phyloP scores from a whole-genome alignment of 2,113 vertebrate species.

The Dromas ardeola region DNA sequence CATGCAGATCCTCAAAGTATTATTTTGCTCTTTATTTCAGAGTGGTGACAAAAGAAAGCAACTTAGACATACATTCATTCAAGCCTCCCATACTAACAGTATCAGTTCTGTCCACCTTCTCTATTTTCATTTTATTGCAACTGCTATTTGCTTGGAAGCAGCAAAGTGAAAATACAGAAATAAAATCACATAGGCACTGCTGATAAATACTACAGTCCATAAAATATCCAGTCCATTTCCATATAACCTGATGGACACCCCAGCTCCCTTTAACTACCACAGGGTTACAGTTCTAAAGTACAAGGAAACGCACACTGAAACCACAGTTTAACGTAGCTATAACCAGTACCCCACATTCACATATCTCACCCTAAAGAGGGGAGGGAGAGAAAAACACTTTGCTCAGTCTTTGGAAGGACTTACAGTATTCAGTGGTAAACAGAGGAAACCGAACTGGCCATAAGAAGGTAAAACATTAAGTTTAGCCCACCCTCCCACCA shows the following conservation, averaged over 20 bases:
- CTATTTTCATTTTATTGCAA: background rate
- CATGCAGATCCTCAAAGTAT: background rate
- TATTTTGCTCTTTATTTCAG: background rate
- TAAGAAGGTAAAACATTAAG: background rate
- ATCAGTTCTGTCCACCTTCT: background rate
- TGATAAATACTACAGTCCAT: background rate
- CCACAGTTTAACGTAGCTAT: background rate
- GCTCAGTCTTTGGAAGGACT: background rate
- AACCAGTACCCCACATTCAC: background rate
- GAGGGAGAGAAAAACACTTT: background rate
- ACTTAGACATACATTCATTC: background rate
- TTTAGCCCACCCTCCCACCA: background rate
- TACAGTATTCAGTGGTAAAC: background rate
- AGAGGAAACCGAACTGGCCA: background rate
- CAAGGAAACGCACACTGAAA: background rate
- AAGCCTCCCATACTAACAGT: background rate
- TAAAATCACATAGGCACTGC: background rate
- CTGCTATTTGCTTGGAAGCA: background rate
- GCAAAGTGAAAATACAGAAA: background rate
- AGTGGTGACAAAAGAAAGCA: background rate
- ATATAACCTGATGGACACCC: background rate
- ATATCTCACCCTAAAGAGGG: background rate
- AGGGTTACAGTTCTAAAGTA: background rate
- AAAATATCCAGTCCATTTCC: background rate
- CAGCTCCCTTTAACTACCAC: background rate